These are phyloP conservation scores for Acipenser oxyrinchus DNA, from an alignment of 2,797 vertebrate genomes.

Conservation along the genomic window DNA sequence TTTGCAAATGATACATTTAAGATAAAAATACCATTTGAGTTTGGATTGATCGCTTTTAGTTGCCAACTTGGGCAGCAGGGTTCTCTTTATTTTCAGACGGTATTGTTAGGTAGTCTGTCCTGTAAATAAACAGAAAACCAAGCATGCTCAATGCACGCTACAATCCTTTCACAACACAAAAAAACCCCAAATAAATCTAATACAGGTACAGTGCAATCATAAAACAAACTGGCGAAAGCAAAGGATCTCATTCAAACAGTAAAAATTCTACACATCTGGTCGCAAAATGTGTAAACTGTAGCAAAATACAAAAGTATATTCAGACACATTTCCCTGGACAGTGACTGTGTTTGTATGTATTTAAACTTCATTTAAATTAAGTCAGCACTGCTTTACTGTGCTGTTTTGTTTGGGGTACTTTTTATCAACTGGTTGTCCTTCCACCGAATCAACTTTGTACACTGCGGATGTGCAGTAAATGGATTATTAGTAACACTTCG, in stretches of 20 bases:
- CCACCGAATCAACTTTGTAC: background rate
- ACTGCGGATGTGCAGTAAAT: too few species aligned
- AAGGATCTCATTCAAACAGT: background rate
- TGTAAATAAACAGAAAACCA: conserved; percentile 49
- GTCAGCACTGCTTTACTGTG: too few species aligned
- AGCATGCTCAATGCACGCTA: conserved; percentile 13
- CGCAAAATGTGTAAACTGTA: too few species aligned
- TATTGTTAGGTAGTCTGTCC: conserved; percentile 90
- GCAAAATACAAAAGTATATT: conserved; percentile 23
- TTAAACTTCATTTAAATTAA: too few species aligned
- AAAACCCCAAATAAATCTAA: conserved; percentile 19
- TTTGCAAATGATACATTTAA: conserved; percentile 13
- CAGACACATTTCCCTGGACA: background rate
- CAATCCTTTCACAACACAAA: background rate
- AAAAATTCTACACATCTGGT: too few species aligned
- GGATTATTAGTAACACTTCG: background rate
- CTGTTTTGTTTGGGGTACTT: too few species aligned
- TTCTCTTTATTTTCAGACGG: conserved; percentile 90
- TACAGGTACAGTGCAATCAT: background rate
- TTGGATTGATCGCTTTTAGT: conserved; percentile 65
- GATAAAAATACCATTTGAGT: conserved; percentile 59
- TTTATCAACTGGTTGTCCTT: too few species aligned
- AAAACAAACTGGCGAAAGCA: background rate
- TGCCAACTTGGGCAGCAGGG: conserved; percentile 72
- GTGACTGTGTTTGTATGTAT: too few species aligned